A percentile compares a stretch with the other conserved stretches of the same genome.
Evolutionary conservation across 64 coral and sea anemone genomes (phyloP).

Genomic region (Porites lutea): DNA sequence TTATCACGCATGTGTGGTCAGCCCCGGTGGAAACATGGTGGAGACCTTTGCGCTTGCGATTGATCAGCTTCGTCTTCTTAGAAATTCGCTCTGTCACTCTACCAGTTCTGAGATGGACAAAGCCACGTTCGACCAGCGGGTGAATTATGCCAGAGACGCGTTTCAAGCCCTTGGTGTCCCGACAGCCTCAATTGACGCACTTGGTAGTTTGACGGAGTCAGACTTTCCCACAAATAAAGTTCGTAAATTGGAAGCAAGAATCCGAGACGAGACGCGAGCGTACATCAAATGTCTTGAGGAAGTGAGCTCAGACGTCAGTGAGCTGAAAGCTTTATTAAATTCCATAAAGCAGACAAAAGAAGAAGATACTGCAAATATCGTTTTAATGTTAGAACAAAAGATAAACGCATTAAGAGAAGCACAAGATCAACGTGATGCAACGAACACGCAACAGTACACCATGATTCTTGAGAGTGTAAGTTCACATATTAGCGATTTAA

Average conservation of each 20-base stretch:
- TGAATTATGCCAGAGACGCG: conserved; percentile 3
- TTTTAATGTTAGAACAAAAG: neutral
- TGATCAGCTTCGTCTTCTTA: conserved; percentile 26
- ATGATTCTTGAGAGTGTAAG: neutral
- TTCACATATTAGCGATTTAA: too few species aligned
- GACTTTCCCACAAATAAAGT: conserved; percentile 31
- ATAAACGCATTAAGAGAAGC: neutral
- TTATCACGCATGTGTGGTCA: too few species aligned
- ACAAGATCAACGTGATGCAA: neutral
- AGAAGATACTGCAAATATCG: neutral
- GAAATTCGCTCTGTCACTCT: conserved; percentile 14
- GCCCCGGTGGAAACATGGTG: too few species aligned
- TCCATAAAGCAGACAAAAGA: neutral
- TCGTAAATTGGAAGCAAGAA: neutral
- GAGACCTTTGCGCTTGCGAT: conserved; percentile 23
- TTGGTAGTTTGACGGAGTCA: neutral
- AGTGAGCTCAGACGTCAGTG: neutral
- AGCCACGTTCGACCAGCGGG: neutral
- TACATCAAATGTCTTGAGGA: neutral
- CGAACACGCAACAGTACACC: neutral
- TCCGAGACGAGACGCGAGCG: neutral
- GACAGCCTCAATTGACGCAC: neutral
- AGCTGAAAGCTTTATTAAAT: neutral
- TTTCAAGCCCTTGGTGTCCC: neutral
- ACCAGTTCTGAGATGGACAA: neutral